Percentiles rank a stretch among this genome's conserved stretches.
Evolutionary conservation across 2,888 invertebrate species (phyloP).

Genomic region (Cotesia congregata): DNA sequence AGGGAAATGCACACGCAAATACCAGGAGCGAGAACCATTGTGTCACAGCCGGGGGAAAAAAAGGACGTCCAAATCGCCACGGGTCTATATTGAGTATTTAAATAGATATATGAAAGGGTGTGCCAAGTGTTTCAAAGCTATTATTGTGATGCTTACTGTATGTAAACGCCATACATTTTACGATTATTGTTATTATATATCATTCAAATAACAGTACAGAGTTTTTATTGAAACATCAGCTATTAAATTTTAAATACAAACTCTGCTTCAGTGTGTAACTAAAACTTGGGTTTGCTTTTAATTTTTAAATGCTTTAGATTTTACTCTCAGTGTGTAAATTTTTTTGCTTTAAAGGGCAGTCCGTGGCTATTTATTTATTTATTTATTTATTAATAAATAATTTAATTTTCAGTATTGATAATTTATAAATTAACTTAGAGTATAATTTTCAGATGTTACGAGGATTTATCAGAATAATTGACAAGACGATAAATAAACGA

Average conservation of each 20-base stretch:
- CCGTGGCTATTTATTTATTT: too few relatives aligned
- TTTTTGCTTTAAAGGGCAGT: too few relatives aligned
- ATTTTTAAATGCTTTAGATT: too few relatives aligned
- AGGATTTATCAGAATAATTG: constrained; percentile 58
- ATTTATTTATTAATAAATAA: neutral
- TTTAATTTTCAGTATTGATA: constrained; percentile 7
- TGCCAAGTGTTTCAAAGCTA: neutral
- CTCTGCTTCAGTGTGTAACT: neutral
- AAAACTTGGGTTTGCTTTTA: too few relatives aligned
- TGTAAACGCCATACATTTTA: constrained; percentile 10
- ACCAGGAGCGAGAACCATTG: constrained; percentile 46
- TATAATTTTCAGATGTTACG: constrained; percentile 58
- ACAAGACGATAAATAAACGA: constrained; percentile 24
- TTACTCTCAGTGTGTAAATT: too few relatives aligned
- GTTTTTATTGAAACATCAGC: neutral
- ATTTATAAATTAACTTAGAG: constrained; percentile 36
- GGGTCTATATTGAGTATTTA: constrained; percentile 67
- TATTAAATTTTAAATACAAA: neutral
- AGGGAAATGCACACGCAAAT: neutral
- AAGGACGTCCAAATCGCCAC: constrained; percentile 58
- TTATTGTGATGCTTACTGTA: constrained; percentile 13
- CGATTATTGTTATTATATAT: constrained; percentile 28
- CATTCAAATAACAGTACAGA: constrained; percentile 27
- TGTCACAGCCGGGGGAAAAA: constrained; percentile 53
- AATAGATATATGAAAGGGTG: constrained; percentile 43